Evolutionary conservation across 2,888 invertebrate genomes (phyloP).

Genomic region (Boloria selene): DNA sequence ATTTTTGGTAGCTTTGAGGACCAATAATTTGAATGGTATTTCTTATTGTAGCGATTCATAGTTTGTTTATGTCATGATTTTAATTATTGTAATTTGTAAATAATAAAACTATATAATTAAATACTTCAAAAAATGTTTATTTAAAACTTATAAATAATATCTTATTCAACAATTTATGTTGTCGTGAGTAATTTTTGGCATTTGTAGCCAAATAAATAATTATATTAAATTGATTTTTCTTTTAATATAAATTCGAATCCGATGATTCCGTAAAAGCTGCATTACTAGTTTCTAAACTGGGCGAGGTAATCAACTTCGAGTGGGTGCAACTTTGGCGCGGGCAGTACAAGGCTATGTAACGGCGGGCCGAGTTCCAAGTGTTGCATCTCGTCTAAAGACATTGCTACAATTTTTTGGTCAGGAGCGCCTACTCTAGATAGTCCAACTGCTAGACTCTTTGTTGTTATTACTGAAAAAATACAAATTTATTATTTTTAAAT

Average conservation of each 20-base stretch:
- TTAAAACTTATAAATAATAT: slow-evolving; percentile 45
- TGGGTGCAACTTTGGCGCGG: slow-evolving; percentile 92
- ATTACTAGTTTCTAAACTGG: slow-evolving; percentile 79
- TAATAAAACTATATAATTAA: slow-evolving; percentile 78
- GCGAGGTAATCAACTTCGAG: slow-evolving; percentile 94
- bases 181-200: slow-evolving; percentile 40
- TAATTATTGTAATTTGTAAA: slow-evolving; percentile 74
- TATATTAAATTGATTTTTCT: slow-evolving; percentile 32
- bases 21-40: slow-evolving; percentile 77
- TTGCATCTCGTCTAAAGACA: slow-evolving; percentile 88
- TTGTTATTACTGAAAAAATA: slow-evolving; percentile 63
- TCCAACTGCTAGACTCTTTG: slow-evolving; percentile 89
- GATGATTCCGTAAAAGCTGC: background rate
- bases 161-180: slow-evolving; percentile 42
- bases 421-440: slow-evolving; percentile 95
- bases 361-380: slow-evolving; percentile 91
- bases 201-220: slow-evolving; percentile 41
- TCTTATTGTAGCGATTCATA: slow-evolving; percentile 71
- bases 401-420: slow-evolving; percentile 89
- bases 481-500: background rate
- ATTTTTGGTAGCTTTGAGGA: slow-evolving; percentile 79
- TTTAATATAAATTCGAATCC: slow-evolving; percentile 25
- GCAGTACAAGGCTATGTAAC: slow-evolving; percentile 96
- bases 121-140: slow-evolving; percentile 56
- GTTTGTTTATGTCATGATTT: slow-evolving; percentile 75